Base-by-base conservation (phyloP, 1,140 invertebrate species). In the Macrocentrus cingulum region DNA sequence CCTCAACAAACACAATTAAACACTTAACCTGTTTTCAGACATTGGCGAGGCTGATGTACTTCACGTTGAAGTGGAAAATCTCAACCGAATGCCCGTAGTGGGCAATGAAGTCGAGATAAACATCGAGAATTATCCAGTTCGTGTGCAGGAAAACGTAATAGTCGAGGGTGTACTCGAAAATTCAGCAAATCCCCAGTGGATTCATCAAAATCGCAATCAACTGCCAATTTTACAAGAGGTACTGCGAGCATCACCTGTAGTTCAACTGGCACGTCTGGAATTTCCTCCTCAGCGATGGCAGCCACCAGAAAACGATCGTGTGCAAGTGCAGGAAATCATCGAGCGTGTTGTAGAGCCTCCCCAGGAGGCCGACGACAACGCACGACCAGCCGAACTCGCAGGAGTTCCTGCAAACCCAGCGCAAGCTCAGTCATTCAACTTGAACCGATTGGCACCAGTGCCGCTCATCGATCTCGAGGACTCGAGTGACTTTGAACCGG, bases 381-480 rank as follows among this genome's bases (percentile, higher is more conserved):
- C 46, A 8, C n/a, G 13, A 20, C 49, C 49, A 51, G 49, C 49
- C 1, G 49, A 20, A 13, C 15, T 16, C 16, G 16, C 18, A 19
- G 49, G 37, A 18, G 32, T 36, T 18, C 32, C 9, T 3, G 34
- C 19, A 34, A 37, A 15, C 15, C 11, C 11, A 20, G 46, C 23
- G 32, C 20, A 8, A 48, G 20, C 9, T 7, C 13, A 25, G 11
- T 2, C 42, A 45, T n/a, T 19, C n/a, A 25, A 23, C 11, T 22
- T 25, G 41, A 18, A 44, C 15, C 2, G 20, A 15, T 7, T 4
- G 18, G 23, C 49, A 18, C 25, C 32, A 18, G 32, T 51, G 15
- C n/a, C 36, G 4, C 11, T 51, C 1, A 37, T 51, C 11, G 32
- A 51, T 36, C n/a, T n/a, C n/a, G 49, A 51, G 18, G 49, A 51